Evolutionary conservation across 2,888 invertebrate species (phyloP).

Genomic region (Melanotus villosus): DNA sequence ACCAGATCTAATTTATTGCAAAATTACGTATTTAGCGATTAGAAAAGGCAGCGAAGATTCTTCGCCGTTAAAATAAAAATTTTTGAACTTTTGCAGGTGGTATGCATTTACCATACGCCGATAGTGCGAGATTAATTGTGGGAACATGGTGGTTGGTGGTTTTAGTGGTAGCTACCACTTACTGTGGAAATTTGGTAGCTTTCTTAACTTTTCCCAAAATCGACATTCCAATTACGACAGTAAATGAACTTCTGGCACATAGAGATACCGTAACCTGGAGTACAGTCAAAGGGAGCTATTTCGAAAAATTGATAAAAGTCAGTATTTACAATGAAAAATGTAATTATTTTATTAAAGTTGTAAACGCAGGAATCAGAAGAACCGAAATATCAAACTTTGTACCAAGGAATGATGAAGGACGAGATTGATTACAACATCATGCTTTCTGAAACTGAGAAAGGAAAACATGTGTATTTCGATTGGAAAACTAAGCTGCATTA

Average conservation of each 20-base stretch:
- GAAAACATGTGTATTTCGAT: constrained; percentile 83
- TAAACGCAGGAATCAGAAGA: constrained; percentile 76
- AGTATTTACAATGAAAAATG: background rate
- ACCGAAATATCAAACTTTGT: constrained; percentile 72
- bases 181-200: constrained; percentile 93
- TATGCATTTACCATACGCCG: constrained; percentile 86
- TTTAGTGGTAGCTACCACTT: constrained; percentile 89
- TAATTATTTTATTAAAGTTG: too few relatives aligned
- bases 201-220: constrained; percentile 93
- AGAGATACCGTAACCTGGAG: constrained; percentile 81
- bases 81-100: constrained; percentile 75
- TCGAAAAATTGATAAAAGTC: constrained; percentile 78
- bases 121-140: constrained; percentile 88
- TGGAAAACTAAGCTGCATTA: constrained; percentile 85
- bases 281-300: constrained; percentile 80
- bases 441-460: constrained; percentile 75
- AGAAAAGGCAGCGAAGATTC: too few relatives aligned
- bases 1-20: too few relatives aligned
- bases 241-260: constrained; percentile 76
- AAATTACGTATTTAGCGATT: too few relatives aligned
- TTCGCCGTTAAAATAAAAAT: background rate
- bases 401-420: constrained; percentile 72
- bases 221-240: constrained; percentile 78
- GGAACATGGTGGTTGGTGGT: constrained; percentile 96
- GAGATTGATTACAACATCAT: constrained; percentile 67